phyloP scores from a whole-genome alignment of 1,140 invertebrate species.

The Rhysida immarginata region DNA sequence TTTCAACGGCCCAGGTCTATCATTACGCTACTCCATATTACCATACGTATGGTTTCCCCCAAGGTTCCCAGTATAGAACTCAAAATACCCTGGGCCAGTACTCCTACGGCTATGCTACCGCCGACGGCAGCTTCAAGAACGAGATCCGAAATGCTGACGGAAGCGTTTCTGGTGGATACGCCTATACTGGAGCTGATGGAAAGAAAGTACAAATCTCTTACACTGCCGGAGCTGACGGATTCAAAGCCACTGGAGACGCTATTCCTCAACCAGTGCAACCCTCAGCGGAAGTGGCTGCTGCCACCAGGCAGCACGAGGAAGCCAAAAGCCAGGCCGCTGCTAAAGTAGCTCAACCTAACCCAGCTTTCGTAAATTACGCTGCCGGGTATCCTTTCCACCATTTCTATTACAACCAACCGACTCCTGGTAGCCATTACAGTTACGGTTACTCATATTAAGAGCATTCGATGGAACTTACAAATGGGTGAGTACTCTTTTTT shows the following conservation, averaged over 20 bases:
- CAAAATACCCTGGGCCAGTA: not conserved
- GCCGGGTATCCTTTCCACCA: not conserved
- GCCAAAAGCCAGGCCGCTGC: not conserved
- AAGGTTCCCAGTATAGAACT: not conserved
- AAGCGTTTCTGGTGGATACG: constrained; percentile 46
- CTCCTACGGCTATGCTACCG: not conserved
- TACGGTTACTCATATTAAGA: not conserved
- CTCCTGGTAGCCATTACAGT: not conserved
- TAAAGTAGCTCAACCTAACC: not conserved
- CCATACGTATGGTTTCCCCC: too few species aligned
- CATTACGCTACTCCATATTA: too few species aligned
- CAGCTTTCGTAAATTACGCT: not conserved
- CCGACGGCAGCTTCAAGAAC: not conserved
- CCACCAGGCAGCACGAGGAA: not conserved
- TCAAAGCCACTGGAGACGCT: constrained; percentile 61
- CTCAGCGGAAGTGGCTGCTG: not conserved
- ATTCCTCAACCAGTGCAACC: constrained; percentile 37
- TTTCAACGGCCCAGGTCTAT: too few species aligned
- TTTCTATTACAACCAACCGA: not conserved
- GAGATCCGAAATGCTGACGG: not conserved
- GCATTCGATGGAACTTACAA: too few species aligned
- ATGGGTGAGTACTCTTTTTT: too few species aligned
- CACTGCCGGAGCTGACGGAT: constrained; percentile 66
- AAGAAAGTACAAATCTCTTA: constrained; percentile 48
- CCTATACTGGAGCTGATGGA: constrained; percentile 47